Conservation (phyloP, 2,888 invertebrate genomes). For the Piscicola geometra region DNA sequence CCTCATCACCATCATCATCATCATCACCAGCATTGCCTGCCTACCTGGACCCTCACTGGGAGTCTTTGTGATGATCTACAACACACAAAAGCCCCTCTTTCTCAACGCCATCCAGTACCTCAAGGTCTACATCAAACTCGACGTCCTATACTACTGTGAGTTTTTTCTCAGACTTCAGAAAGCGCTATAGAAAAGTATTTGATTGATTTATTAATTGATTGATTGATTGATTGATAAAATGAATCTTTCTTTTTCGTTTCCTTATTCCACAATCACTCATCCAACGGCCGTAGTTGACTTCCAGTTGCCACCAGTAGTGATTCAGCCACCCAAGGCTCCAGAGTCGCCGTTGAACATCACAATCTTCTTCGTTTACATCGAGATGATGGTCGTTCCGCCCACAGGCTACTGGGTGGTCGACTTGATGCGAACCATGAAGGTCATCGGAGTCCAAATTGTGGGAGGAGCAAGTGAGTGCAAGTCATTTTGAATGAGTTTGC, state of each 20-base stretch:
- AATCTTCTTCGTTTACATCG: too few species aligned
- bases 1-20: too few species aligned
- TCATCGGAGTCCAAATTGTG: not conserved
- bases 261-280: too few species aligned
- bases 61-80: not conserved
- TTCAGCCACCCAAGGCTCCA: too few species aligned
- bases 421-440: not conserved
- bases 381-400: too few species aligned
- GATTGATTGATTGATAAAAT: too few species aligned
- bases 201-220: too few species aligned
- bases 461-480: not conserved
- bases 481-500: too few species aligned
- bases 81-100: not conserved
- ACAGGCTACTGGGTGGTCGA: not conserved
- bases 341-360: too few species aligned
- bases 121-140: not conserved
- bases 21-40: not conserved
- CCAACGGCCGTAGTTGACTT: not conserved
- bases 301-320: too few species aligned
- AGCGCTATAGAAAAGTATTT: too few species aligned
- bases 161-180: not conserved
- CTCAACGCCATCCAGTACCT: not conserved
- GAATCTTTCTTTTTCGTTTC: too few species aligned
- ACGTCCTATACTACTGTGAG: not conserved
- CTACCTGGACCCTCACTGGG: constrained; percentile 8